Base-by-base conservation (phyloP, 2,113 vertebrate species). In the Vombatus ursinus region DNA sequence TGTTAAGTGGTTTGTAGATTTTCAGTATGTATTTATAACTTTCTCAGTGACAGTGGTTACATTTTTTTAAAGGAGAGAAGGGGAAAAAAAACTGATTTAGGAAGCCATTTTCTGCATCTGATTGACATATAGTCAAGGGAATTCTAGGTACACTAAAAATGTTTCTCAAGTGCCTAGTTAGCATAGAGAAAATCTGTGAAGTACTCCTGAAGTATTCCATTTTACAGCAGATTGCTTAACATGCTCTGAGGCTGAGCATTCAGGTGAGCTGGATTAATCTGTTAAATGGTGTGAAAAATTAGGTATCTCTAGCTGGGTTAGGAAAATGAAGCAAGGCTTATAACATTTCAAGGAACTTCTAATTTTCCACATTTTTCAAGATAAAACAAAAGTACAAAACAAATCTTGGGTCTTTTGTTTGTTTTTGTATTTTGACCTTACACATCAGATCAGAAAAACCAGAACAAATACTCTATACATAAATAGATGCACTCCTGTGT, bases 61-160 rank as follows among this genome's bases (percentile, higher is more conserved):
- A 47, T 49, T 96, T 44, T 84, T 84, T 92, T 19, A 49, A 68
- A 57, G 77, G 31, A 89, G 1, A 14, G 1, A 14, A 61, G 19
- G 22, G 93, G 16, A 50, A 12, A 49, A 26, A 92, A 90, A 50
- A 12, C 49, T 96, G 61, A 94, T 52, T 97, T 94, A 54, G n/a
- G 44, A 97, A 98, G 92, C 0, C 0, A 54, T 94, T 96, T 98
- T 96, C 90, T 0, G 37, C 90, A 54, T 92, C n/a, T 95, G 90
- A 94, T 0, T 97, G 95, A 97, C 96, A 97, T 26, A 90, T 0
- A 94, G 14, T 84, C 89, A 96, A 94, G 90, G 95, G 50, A 97
- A 95, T 93, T 96, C 95, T 94, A 96, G 10, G 68, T 89, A 94
- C 6, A 48, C 12, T 96, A 92, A 90, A 97, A 96, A 28, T 95